These are phyloP conservation scores for Argyresthia albistria DNA, from an alignment of 2,888 invertebrate genomes.

Conservation along the genomic window DNA sequence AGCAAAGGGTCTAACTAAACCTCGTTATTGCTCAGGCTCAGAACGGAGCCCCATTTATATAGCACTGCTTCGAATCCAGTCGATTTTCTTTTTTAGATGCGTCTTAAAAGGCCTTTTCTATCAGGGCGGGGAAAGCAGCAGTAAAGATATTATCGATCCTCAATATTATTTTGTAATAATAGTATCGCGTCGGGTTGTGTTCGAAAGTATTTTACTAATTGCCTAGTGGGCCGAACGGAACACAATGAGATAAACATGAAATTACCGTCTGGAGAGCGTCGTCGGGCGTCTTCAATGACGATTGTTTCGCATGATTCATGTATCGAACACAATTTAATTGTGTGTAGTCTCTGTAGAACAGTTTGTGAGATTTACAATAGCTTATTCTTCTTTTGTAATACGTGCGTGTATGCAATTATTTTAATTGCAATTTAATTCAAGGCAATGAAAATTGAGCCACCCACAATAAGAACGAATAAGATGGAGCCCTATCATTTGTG, in stretches of 20 bases:
- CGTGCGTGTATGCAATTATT: not conserved
- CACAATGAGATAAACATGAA: slow-evolving; percentile 38
- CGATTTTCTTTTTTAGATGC: slow-evolving; percentile 35
- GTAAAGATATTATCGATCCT: slow-evolving; percentile 41
- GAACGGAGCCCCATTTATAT: slow-evolving; percentile 13
- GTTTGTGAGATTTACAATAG: slow-evolving; percentile 19
- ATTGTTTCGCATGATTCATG: slow-evolving; percentile 38
- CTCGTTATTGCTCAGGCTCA: slow-evolving; percentile 4
- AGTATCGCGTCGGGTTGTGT: slow-evolving; percentile 33
- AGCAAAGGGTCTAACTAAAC: slow-evolving; percentile 1
- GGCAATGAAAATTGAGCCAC: not conserved
- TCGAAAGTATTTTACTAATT: slow-evolving; percentile 41
- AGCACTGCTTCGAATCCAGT: slow-evolving; percentile 23
- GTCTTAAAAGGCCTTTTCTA: slow-evolving; percentile 37
- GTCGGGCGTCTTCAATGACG: slow-evolving; percentile 28
- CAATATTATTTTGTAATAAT: slow-evolving; percentile 44
- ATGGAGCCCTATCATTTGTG: not conserved
- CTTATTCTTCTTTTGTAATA: slow-evolving; percentile 18
- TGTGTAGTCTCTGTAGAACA: slow-evolving; percentile 12
- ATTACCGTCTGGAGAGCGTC: slow-evolving; percentile 23
- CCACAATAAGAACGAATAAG: not conserved
- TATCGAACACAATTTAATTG: slow-evolving; percentile 33
- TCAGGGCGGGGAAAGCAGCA: slow-evolving; percentile 32
- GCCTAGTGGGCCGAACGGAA: slow-evolving; percentile 32
- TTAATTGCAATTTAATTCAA: not conserved